Percentiles rank a stretch among this genome's conserved stretches.
Conservation (phyloP, 2,888 invertebrate genomes). For the Drosophila neonasuta region DNA sequence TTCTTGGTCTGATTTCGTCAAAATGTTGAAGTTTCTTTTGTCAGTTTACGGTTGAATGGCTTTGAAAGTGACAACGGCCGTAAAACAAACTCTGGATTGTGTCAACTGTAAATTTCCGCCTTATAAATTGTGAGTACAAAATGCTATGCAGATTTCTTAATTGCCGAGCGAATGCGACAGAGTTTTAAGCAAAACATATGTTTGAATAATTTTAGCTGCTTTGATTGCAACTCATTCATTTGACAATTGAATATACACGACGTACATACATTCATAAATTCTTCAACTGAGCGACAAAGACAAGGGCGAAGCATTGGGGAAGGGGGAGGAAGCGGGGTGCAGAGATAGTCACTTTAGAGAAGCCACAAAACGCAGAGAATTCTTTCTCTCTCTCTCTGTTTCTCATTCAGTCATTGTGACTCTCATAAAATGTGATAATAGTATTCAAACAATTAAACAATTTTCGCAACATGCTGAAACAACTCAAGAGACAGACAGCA, state of each 20-base stretch:
- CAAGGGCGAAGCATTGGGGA: too few relatives aligned
- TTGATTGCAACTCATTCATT: slow-evolving; percentile 48
- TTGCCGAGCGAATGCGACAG: slow-evolving; percentile 25
- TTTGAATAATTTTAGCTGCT: slow-evolving; percentile 54
- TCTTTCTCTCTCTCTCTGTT: not conserved
- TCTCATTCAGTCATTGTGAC: slow-evolving; percentile 11
- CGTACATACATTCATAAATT: slow-evolving; percentile 54
- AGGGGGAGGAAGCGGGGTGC: not conserved
- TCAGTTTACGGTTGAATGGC: slow-evolving; percentile 14
- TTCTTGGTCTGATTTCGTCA: not conserved
- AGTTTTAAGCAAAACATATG: slow-evolving; percentile 54
- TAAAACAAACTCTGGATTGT: slow-evolving; percentile 6
- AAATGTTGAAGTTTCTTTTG: not conserved
- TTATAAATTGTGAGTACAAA: slow-evolving; percentile 40
- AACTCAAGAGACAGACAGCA: slow-evolving; percentile 40
- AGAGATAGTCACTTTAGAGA: slow-evolving; percentile 38
- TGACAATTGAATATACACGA: slow-evolving; percentile 46
- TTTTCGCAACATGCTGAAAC: slow-evolving; percentile 73
- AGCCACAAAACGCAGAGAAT: slow-evolving; percentile 10
- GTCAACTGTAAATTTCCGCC: slow-evolving; percentile 47
- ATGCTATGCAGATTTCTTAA: slow-evolving; percentile 63
- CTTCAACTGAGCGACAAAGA: slow-evolving; percentile 4
- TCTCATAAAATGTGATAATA: slow-evolving; percentile 70
- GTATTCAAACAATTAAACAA: slow-evolving; percentile 75
- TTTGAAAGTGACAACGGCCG: slow-evolving; percentile 7